Conservation (phyloP, 1,140 invertebrate species). For the Drosophila pruinosa region DNA sequence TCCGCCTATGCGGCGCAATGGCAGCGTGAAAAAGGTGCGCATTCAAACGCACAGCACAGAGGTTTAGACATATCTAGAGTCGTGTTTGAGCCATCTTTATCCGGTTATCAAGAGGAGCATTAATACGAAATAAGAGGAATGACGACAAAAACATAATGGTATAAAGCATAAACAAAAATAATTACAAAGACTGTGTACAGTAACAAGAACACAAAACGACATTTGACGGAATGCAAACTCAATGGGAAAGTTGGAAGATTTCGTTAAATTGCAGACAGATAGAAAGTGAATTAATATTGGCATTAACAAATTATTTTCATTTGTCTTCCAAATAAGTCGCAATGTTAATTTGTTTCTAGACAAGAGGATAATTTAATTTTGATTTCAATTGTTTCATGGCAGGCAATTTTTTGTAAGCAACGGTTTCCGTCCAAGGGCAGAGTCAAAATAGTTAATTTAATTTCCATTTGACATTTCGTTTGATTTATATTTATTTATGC, state of each 20-base stretch:
- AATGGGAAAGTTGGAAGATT: conserved; percentile 28
- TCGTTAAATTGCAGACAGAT: background rate
- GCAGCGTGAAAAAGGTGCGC: conserved; percentile 93
- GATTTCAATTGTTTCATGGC: conserved; percentile 27
- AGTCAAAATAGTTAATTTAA: conserved; percentile 65
- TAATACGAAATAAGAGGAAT: conserved; percentile 42
- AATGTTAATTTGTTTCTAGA: conserved; percentile 37
- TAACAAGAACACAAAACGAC: conserved; percentile 51
- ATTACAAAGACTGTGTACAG: conserved; percentile 78
- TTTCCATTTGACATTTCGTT: conserved; percentile 26
- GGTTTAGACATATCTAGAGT: conserved; percentile 84
- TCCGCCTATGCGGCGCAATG: conserved; percentile 89
- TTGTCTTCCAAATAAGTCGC: conserved; percentile 70
- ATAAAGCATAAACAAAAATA: conserved; percentile 45
- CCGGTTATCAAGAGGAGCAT: conserved; percentile 9
- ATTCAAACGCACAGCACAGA: conserved; percentile 95
- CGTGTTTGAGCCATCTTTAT: background rate
- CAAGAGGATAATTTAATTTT: conserved; percentile 16
- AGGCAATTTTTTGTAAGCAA: conserved; percentile 48
- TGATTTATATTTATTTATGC: conserved; percentile 13
- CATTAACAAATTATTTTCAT: conserved; percentile 58
- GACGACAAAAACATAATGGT: conserved; percentile 38
- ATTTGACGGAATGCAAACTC: conserved; percentile 24
- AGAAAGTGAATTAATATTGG: conserved; percentile 41
- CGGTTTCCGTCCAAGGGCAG: conserved; percentile 77